A percentile compares a stretch with the other conserved stretches of the same genome.
Conservation (phyloP, 2,888 invertebrate species). For the Drosophila aldrichi region DNA sequence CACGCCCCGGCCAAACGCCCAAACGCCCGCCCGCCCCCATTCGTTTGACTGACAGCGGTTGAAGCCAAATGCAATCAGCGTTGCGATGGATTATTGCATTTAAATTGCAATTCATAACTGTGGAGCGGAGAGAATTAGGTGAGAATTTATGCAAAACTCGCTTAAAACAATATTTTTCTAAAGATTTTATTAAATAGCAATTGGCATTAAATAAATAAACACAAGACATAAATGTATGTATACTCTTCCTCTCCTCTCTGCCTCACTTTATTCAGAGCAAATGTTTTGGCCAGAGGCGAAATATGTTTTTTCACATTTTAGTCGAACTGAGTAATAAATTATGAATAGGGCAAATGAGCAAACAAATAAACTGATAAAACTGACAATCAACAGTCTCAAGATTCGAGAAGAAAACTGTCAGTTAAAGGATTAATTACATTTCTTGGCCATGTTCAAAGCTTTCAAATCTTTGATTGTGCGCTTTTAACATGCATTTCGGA, state of each 20-base stretch:
- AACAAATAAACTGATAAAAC: slow-evolving; percentile 2
- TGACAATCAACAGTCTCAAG: neutral
- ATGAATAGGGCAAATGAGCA: slow-evolving; percentile 16
- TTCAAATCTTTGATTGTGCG: neutral
- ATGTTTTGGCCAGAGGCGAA: slow-evolving; percentile 40
- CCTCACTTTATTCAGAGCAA: slow-evolving; percentile 15
- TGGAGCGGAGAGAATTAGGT: neutral
- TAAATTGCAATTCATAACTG: slow-evolving; percentile 48
- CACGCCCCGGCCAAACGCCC: neutral
- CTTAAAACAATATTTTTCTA: slow-evolving; percentile 65
- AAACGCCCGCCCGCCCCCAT: neutral
- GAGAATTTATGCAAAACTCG: slow-evolving; percentile 34
- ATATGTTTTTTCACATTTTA: slow-evolving; percentile 49
- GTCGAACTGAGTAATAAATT: slow-evolving; percentile 13
- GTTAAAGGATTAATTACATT: slow-evolving; percentile 32
- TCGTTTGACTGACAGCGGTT: slow-evolving; percentile 37
- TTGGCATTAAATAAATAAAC: slow-evolving; percentile 66
- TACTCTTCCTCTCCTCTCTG: neutral
- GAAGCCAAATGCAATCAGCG: slow-evolving; percentile 44
- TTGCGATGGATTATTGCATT: slow-evolving; percentile 36
- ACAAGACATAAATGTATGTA: slow-evolving; percentile 36
- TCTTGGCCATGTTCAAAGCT: neutral
- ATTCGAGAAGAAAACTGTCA: slow-evolving; percentile 10
- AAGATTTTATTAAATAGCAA: slow-evolving; percentile 57
- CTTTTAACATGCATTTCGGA: slow-evolving; percentile 3